phyloP scores from a whole-genome alignment of 2,113 vertebrate species.

The Solea solea region DNA sequence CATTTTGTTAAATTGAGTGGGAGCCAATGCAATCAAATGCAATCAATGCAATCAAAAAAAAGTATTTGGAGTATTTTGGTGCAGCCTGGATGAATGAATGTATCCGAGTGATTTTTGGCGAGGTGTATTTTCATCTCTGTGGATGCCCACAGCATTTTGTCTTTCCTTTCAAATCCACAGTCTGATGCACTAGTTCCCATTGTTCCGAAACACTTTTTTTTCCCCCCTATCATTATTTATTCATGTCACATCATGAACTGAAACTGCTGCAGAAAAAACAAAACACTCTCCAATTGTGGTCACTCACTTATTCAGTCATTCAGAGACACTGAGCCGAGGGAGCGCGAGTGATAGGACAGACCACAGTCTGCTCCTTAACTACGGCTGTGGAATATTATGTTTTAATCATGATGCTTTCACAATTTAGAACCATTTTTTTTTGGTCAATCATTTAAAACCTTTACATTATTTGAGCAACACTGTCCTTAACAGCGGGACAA shows the following conservation, averaged over 20 bases:
- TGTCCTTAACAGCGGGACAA: neutral
- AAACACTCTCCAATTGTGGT: constrained; percentile 42
- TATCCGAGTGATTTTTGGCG: constrained; percentile 34
- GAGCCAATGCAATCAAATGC: too few relatives aligned
- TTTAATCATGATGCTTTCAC: constrained; percentile 1
- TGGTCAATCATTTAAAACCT: neutral
- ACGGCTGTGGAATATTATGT: neutral
- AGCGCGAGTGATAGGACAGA: constrained; percentile 3
- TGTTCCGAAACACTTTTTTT: constrained; percentile 14
- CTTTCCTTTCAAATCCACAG: constrained; percentile 36
- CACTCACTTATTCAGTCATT: constrained; percentile 36
- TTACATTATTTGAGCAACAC: too few relatives aligned
- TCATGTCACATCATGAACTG: constrained; percentile 42
- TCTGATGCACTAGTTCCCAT: constrained; percentile 23
- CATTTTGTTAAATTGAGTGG: constrained; percentile 20
- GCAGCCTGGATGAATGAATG: constrained; percentile 8
- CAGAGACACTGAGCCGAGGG: constrained; percentile 16
- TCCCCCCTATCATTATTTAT: constrained; percentile 18
- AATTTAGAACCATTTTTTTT: neutral
- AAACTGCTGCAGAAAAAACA: constrained; percentile 21
- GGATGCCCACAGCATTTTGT: constrained; percentile 30
- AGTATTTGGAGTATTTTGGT: constrained; percentile 3
- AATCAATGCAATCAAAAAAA: too few relatives aligned
- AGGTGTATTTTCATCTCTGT: constrained; percentile 9
- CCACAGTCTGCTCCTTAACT: neutral